Evolutionary conservation across 1,140 invertebrate genomes (phyloP), one percentile per base, ranked within the genome.

Genomic region (Grapholita molesta): DNA sequence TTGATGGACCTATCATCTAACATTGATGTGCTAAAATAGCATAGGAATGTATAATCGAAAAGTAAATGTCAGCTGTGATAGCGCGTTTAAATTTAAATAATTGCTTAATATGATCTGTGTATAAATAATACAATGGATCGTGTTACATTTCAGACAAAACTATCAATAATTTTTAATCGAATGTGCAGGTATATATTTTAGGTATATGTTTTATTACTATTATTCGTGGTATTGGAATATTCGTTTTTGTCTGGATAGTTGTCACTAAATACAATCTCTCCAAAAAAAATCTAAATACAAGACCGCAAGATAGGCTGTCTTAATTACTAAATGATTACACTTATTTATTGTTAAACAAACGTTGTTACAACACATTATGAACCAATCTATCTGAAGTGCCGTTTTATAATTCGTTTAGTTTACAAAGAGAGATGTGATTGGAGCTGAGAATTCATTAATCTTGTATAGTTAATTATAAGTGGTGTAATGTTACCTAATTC

Each of bases 401-500:
- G 35, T 15, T 48, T 9, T 21, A 48, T 8, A 5, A 2, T 48
- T 9, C 15, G 2, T 8, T 48, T 48, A 48, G 7, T 8, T 38
- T 18, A 12, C 18, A 8, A 48, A n/a, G 38, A 48, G 1, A 18
- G 4, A 21, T 21, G 15, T 48, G 15, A 48, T 48, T 48, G 42
- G 21, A 48, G 42, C 18, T 18, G 7, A 2, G 1, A 7, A 48
- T 48, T 48, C 42, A 21, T 48, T 48, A 48, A 48, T 48, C 42
- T 48, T 48, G 42, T 18, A 18, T 48, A 15, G 42, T 48, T 48
- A 48, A 48, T 48, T 48, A 48, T 48, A 21, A 48, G 42, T 21
- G 42, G 42, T 48, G 42, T 48, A 48, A 48, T 21, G 42, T 48
- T 48, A 48, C 42, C 55, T 61, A 25, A 61, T 61, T 61, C 55